Conservation (phyloP, 2,888 invertebrate species). For the Carpatolechia fugitivella region DNA sequence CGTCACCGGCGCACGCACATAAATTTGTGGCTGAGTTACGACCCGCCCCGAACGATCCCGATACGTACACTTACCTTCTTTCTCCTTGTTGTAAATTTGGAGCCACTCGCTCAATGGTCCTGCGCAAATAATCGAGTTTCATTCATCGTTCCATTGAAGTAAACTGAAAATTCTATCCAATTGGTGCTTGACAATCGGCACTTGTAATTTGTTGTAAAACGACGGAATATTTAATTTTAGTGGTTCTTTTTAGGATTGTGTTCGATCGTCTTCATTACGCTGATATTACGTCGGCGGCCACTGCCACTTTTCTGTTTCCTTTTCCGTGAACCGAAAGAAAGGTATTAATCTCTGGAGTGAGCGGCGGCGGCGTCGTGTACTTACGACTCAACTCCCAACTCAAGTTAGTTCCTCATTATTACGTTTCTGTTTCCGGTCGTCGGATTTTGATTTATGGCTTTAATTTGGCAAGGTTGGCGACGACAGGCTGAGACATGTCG, state of each 20-base stretch:
- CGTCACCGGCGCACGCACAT: conserved; percentile 75
- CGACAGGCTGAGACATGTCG: conserved; percentile 78
- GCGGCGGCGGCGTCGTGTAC: conserved; percentile 36
- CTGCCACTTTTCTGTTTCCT: conserved; percentile 20
- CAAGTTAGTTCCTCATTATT: conserved; percentile 68
- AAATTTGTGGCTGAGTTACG: conserved; percentile 68
- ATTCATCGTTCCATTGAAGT: conserved; percentile 44
- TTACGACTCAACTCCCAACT: conserved; percentile 37
- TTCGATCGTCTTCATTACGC: conserved; percentile 7
- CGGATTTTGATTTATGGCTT: conserved; percentile 76
- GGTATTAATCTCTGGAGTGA: conserved; percentile 42
- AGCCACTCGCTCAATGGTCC: conserved; percentile 42
- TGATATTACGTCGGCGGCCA: conserved; percentile 5
- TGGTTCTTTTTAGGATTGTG: conserved; percentile 1
- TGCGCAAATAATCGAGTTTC: conserved; percentile 50
- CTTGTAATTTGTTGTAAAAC: conserved; percentile 5
- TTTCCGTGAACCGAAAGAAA: conserved; percentile 40
- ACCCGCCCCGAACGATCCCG: conserved; percentile 49
- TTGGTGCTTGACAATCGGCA: background rate
- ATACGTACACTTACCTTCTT: conserved; percentile 51
- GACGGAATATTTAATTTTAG: conserved; percentile 6
- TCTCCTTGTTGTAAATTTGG: conserved; percentile 54
- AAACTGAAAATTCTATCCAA: conserved; percentile 30
- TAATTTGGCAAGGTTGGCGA: conserved; percentile 78
- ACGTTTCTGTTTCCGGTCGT: conserved; percentile 71